phyloP scores from a whole-genome alignment of 2,797 vertebrate species.

The Neomorphus geoffroyi region DNA sequence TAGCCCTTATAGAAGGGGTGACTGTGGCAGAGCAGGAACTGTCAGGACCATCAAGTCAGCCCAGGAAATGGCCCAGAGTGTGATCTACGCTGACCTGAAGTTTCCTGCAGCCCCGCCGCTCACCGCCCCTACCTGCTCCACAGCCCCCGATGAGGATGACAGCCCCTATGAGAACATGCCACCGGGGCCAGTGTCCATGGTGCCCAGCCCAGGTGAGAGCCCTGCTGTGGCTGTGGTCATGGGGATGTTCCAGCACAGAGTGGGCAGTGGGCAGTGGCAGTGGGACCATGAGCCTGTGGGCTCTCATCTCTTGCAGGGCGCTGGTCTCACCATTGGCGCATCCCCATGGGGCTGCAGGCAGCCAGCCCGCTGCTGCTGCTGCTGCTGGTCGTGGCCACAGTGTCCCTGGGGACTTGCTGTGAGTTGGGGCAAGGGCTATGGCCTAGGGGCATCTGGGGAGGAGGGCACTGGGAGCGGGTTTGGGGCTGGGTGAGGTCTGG shows the following conservation, averaged over 20 bases:
- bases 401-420: slow-evolving; percentile 63
- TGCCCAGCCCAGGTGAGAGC: not conserved
- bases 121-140: accelerated
- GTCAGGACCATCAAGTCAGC: not conserved
- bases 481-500: not conserved
- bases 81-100: slow-evolving; percentile 74
- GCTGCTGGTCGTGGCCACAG: slow-evolving; percentile 11
- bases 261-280: accelerated
- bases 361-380: slow-evolving; percentile 53
- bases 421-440: not conserved
- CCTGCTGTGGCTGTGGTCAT: accelerated
- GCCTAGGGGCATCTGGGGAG: accelerated
- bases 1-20: not conserved
- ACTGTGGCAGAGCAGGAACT: accelerated
- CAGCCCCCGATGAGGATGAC: slow-evolving; percentile 30
- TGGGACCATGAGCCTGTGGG: accelerated
- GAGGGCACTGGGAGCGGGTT: accelerated
- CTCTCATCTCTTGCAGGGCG: not conserved
- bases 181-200: not conserved
- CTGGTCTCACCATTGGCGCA: not conserved
- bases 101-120: slow-evolving; percentile 9
- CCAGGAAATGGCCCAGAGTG: slow-evolving; percentile 57
- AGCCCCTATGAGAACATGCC: slow-evolving; percentile 72
- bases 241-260: accelerated
- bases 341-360: not conserved